A percentile compares a stretch with the other conserved stretches of the same genome.
Conservation (phyloP, 2,888 invertebrate species). For the Caenorhabditis sinica region DNA sequence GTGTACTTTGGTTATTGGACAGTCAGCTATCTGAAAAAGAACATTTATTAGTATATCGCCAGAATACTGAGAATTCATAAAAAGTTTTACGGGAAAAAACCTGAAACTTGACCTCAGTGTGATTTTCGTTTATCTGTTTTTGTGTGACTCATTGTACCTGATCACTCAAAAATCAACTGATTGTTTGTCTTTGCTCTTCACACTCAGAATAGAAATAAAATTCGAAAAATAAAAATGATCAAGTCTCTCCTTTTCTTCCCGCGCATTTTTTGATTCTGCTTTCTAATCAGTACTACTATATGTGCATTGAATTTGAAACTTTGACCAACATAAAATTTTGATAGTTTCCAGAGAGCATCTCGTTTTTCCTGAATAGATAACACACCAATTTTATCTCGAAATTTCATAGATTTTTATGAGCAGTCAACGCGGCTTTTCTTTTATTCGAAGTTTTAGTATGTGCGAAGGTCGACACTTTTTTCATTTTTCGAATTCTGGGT, state of each 20-base stretch:
- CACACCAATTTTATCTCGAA: slow-evolving; percentile 1
- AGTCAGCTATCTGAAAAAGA: no score
- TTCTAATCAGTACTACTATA: neutral
- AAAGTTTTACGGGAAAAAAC: no score
- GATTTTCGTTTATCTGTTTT: neutral
- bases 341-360: slow-evolving; percentile 1
- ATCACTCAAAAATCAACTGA: slow-evolving; percentile 22
- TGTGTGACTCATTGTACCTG: neutral
- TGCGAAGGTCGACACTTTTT: slow-evolving; percentile 34
- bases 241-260: slow-evolving; percentile 2
- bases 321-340: slow-evolving; percentile 30
- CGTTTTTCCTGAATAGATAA: slow-evolving; percentile 24
- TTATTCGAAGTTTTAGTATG: slow-evolving; percentile 37
- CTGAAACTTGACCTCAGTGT: neutral
- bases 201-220: neutral
- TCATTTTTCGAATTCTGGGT: neutral
- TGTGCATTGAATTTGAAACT: slow-evolving; percentile 23
- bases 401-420: slow-evolving; percentile 37
- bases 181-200: slow-evolving; percentile 8
- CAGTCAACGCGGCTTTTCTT: slow-evolving; percentile 35
- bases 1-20: neutral
- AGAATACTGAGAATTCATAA: no score
- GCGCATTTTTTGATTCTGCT: neutral
- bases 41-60: no score
- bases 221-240: neutral